Evolutionary conservation across 2,797 vertebrate genomes (phyloP).

Genomic region (Pseudochaenichthys georgianus): DNA sequence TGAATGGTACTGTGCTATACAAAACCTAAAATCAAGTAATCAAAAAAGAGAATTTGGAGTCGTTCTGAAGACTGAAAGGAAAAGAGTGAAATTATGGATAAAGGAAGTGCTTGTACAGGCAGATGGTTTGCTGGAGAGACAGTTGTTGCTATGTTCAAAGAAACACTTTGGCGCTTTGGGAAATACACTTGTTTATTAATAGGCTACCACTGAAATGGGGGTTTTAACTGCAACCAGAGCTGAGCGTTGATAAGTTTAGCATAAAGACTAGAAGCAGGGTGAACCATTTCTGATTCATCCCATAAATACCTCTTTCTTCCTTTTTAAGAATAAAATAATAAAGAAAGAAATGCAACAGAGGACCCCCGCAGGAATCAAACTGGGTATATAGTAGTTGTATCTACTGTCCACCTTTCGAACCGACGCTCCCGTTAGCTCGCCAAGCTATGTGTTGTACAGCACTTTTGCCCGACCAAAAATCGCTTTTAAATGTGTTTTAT

Average conservation of each 20-base stretch:
- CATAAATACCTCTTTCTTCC: too few relatives aligned
- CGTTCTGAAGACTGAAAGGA: conserved; percentile 1
- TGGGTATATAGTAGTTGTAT: not conserved
- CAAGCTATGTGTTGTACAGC: too few relatives aligned
- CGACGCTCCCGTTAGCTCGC: not conserved
- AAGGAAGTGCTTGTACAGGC: conserved; percentile 36
- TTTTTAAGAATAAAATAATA: too few relatives aligned
- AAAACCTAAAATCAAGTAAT: not conserved
- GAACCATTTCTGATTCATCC: too few relatives aligned
- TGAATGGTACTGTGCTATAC: not conserved
- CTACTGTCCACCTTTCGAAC: not conserved
- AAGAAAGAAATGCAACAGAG: too few relatives aligned
- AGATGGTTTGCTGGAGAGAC: conserved; percentile 49
- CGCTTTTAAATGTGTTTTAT: too few relatives aligned
- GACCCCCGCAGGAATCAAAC: too few relatives aligned
- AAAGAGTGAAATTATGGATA: conserved; percentile 5
- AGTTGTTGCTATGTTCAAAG: conserved; percentile 58
- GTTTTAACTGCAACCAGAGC: not conserved
- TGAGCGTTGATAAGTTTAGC: not conserved
- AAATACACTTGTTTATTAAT: conserved; percentile 6
- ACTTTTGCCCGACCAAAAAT: too few relatives aligned
- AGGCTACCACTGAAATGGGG: not conserved
- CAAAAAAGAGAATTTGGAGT: conserved; percentile 1
- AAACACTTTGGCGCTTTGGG: conserved; percentile 31
- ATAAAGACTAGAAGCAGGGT: not conserved